Percentiles rank a stretch among this genome's conserved stretches.
phyloP scores from a whole-genome alignment of 2,797 vertebrate genomes.

The Loriculus beryllinus region DNA sequence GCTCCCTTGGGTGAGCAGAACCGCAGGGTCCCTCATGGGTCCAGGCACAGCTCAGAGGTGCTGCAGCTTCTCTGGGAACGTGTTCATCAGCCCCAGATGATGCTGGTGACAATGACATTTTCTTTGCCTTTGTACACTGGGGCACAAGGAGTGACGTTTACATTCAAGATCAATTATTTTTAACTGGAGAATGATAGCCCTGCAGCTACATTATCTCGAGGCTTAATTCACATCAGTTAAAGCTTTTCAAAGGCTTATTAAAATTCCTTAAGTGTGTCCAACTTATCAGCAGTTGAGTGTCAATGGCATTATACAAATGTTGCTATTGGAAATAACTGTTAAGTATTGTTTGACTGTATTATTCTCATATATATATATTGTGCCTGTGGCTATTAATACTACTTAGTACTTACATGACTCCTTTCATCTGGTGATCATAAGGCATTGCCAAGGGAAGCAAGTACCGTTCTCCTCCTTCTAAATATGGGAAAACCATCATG shows the following conservation, averaged over 20 bases:
- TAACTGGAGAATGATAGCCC: slow-evolving; percentile 52
- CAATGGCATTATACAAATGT: slow-evolving; percentile 60
- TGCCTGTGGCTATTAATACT: slow-evolving; percentile 54
- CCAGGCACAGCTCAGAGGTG: not conserved
- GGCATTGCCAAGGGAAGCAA: not conserved
- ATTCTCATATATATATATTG: slow-evolving; percentile 33
- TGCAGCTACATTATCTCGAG: slow-evolving; percentile 2
- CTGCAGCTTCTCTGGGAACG: not conserved
- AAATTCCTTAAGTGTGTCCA: slow-evolving; percentile 68
- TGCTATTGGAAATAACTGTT: slow-evolving; percentile 55
- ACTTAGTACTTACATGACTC: slow-evolving; percentile 59
- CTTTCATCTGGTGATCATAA: slow-evolving; percentile 52
- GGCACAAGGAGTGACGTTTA: not conserved
- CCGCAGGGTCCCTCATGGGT: not conserved
- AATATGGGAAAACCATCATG: not conserved
- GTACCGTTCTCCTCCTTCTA: not conserved
- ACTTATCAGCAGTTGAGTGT: slow-evolving; percentile 68
- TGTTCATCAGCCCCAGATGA: not conserved
- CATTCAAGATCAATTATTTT: slow-evolving; percentile 61
- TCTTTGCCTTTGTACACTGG: slow-evolving; percentile 7
- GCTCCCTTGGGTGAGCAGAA: not conserved
- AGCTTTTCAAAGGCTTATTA: slow-evolving; percentile 68
- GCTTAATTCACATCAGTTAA: slow-evolving; percentile 67
- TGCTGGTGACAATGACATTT: slow-evolving; percentile 46
- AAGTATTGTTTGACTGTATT: slow-evolving; percentile 23